Percentiles rank a stretch among this genome's conserved stretches.
phyloP scores from a whole-genome alignment of 2,113 vertebrate species.

The Vulpes vulpes region DNA sequence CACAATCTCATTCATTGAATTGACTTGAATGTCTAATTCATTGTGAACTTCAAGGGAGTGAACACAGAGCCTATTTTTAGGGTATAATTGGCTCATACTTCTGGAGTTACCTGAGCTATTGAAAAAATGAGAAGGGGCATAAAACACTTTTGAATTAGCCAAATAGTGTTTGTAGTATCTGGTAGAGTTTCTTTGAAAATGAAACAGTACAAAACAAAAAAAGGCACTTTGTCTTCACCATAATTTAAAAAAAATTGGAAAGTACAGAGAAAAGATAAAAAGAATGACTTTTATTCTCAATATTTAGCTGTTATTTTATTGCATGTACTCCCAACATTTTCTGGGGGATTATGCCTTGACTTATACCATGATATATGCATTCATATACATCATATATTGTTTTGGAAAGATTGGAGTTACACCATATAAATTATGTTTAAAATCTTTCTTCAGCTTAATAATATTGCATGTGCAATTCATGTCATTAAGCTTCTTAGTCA shows the following conservation, averaged over 20 bases:
- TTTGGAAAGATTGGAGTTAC: neutral
- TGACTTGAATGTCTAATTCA: neutral
- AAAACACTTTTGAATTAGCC: neutral
- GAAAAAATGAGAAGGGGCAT: neutral
- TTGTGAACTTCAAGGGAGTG: neutral
- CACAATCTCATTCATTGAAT: neutral
- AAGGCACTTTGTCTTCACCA: neutral
- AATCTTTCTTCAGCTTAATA: neutral
- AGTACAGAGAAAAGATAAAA: slow-evolving; percentile 25
- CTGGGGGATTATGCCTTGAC: neutral
- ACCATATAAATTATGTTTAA: neutral
- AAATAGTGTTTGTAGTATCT: neutral
- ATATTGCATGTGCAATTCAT: neutral
- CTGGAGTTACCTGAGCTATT: neutral
- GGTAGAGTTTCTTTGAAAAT: neutral
- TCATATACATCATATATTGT: neutral
- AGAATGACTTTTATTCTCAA: neutral
- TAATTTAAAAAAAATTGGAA: neutral
- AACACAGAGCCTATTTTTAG: neutral
- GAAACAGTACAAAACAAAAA: neutral
- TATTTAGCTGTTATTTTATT: neutral
- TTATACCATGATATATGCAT: neutral
- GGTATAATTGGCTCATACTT: neutral
- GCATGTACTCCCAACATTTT: neutral
- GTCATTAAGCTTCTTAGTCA: slow-evolving; percentile 16